Evolutionary conservation across 2,113 vertebrate species (phyloP).

Genomic region (Pandion haliaetus): DNA sequence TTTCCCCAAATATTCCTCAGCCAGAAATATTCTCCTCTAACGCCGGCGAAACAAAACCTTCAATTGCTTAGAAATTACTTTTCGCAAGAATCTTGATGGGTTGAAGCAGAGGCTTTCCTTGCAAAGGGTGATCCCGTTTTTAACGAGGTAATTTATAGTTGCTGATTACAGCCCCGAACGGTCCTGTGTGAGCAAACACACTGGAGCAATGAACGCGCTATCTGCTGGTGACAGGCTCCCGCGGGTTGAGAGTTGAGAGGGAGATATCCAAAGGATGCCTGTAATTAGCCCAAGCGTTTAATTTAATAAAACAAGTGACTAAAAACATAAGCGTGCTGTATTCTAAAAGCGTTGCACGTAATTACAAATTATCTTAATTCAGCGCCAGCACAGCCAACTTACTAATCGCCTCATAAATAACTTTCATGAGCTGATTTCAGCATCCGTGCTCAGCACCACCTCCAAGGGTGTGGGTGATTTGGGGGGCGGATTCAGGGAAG

Average conservation of each 20-base stretch:
- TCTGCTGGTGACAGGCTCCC: neutral
- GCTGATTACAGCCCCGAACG: neutral
- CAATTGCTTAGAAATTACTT: neutral
- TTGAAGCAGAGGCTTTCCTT: neutral
- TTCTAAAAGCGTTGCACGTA: neutral
- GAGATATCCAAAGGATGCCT: neutral
- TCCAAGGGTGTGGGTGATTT: neutral
- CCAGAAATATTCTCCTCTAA: neutral
- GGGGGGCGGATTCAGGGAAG: neutral
- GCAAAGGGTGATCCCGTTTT: neutral
- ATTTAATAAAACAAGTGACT: neutral
- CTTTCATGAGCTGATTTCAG: neutral
- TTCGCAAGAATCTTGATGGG: neutral
- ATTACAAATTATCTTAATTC: neutral
- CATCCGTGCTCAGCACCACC: fast-evolving
- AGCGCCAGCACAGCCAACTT: neutral
- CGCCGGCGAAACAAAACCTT: neutral
- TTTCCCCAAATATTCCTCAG: neutral
- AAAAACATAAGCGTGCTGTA: neutral
- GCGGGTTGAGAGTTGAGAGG: neutral
- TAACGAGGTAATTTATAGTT: neutral
- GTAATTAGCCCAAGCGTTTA: neutral
- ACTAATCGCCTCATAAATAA: neutral
- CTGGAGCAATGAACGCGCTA: neutral
- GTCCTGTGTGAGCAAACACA: neutral